Evolutionary conservation across 2,888 invertebrate species (phyloP), one percentile per base, ranked within the genome.

Genomic region (Maniola hyperantus): DNA sequence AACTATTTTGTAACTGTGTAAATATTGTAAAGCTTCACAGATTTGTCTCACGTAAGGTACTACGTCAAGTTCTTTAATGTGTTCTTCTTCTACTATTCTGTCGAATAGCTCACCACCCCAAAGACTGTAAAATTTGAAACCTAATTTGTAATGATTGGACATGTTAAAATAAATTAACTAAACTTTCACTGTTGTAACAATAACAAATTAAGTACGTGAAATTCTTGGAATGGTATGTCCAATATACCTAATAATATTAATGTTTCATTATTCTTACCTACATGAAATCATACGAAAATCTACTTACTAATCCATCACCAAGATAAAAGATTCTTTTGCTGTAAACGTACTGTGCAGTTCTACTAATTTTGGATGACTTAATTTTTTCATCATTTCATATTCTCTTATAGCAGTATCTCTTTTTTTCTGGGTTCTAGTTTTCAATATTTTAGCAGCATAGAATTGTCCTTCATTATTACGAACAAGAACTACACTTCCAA

Each of bases 91-190:
- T 0, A 97, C 97, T 1, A 99, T 97, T 64, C 98, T 93, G 81
- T 98, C 98, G 82, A 99, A 99, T 44, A 99, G 92, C 83, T 99
- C 98, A 0, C 98, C 99, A 1, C 99, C 98, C 70, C 96, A 96
- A 73, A 98, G 96, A 79, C 98, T 98, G 84, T 51, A 90, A 88
- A 69, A 67, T 36, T 15, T 8, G 69, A 60, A 67, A 42, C 58
- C 62, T 66, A 20, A 64, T 50, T 26, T 42, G 18, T 26, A 39
- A 10, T 39, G 10, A 5, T 39, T 39, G 11, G 39, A 39, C 10
- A 39, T 39, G 2, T 39, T 26, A 10, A 39, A 39, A 39, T 39
- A 39, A 11, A 39, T 39, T 10, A 39, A 26, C 26, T 26, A 26
- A 26, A 26, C 26, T 5, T 36, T 36, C 36, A 36, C 8, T 36